Conservation (phyloP, 2,113 vertebrate species). For the Gopherus flavomarginatus region DNA sequence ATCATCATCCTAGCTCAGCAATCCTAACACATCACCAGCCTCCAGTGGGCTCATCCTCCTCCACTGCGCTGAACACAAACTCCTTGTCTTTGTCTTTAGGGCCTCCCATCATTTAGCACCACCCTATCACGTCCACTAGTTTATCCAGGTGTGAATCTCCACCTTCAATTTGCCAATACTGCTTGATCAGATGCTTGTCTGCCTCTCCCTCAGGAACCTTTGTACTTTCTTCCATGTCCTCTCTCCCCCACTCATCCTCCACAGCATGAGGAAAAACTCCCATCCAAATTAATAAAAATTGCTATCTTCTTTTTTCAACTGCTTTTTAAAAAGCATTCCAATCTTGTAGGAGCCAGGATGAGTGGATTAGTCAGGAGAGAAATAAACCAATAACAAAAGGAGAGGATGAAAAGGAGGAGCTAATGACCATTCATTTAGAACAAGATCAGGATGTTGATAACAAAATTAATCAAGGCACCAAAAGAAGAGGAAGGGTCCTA, state of each 20-base stretch:
- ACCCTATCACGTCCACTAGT: fast-evolving
- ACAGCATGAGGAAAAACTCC: not conserved
- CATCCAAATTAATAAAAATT: not conserved
- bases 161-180: not conserved
- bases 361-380: not conserved
- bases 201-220: fast-evolving
- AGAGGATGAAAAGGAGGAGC: not conserved
- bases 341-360: not conserved
- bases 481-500: not conserved
- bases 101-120: not conserved
- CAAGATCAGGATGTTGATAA: not conserved
- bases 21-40: not conserved
- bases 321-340: fast-evolving
- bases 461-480: not conserved
- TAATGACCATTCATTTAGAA: fast-evolving
- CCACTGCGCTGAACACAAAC: not conserved
- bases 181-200: not conserved
- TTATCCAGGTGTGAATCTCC: not conserved
- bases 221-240: not conserved
- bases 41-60: not conserved
- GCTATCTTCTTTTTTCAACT: not conserved
- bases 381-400: not conserved
- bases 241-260: not conserved
- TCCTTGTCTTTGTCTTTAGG: not conserved
- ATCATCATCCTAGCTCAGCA: not conserved